Evolutionary conservation across 2,888 invertebrate genomes (phyloP), one percentile per base, ranked within the genome.

Genomic region (Papilio protenor): DNA sequence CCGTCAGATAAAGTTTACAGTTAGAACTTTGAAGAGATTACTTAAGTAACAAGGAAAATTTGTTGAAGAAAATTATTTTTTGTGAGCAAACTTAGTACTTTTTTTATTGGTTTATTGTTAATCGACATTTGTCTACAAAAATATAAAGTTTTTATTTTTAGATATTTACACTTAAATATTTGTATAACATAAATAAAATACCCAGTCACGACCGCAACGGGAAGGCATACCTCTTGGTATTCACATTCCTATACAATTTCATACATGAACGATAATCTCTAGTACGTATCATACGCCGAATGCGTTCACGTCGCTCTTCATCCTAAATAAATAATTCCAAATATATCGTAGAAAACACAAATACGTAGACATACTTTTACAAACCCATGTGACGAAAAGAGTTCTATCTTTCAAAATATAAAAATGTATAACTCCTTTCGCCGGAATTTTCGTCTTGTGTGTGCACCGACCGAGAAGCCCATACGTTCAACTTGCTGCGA

Each of bases 201-300:
- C 40, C 40, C 40, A 8, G 40, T 21, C 45, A 10, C 45, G 11
- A 40, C 45, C 45, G 11, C 61, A 47, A 47, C 0, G 21, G 45
- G 21, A 47, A 45, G 45, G 45, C 18, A 33, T 66, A 66, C 33
- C 2, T 33, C 14, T 70, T 14, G 45, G 14, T n/a, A 47, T 70
- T 21, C 21, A 45, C 70, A 59, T 59, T 47, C 45, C 40, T 21
- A 70, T 70, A 47, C 49, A 70, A 70, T 70, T 70, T 70, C 70
- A 70, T 70, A 49, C 70, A 21, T 47, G 70, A 70, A 21, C 16
- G 70, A 70, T 47, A 70, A 70, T 70, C 70, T 23, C 49, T 70
- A 49, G 23, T 23, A 21, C 16, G 23, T 12, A 49, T 47, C 47
- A 47, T 14, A 47, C 49, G 23, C 47, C 21, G 5, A 14, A 47